These are phyloP conservation scores for Antheraea assamensis DNA, from an alignment of 2,888 invertebrate genomes.

Conservation along the genomic window DNA sequence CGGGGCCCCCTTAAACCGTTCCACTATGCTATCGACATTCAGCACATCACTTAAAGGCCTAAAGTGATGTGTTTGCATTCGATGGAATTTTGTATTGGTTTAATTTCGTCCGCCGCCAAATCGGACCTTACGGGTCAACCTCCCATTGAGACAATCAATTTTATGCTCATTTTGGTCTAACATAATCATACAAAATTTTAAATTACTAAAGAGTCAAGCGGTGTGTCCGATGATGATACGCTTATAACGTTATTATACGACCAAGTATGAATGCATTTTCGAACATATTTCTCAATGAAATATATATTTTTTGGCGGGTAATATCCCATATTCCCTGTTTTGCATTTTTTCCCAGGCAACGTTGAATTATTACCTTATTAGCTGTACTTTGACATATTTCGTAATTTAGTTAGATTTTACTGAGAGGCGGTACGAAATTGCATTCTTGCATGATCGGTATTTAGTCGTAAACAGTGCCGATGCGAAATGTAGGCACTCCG, in stretches of 20 bases:
- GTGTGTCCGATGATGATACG: conserved; percentile 77
- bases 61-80: conserved; percentile 73
- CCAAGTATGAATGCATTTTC: conserved; percentile 47
- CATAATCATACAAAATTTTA: conserved; percentile 5
- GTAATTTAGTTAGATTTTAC: not conserved
- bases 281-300: not conserved
- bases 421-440: conserved; percentile 24
- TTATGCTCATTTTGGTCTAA: conserved; percentile 45
- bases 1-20: conserved; percentile 69
- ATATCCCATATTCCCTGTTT: not conserved
- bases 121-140: conserved; percentile 66
- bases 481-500: conserved; percentile 57
- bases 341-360: not conserved
- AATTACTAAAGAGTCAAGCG: conserved; percentile 58
- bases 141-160: conserved; percentile 48
- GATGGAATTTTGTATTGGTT: conserved; percentile 64
- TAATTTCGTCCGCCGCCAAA: conserved; percentile 67
- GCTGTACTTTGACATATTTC: not conserved
- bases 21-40: conserved; percentile 67
- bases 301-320: not conserved
- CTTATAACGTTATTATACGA: conserved; percentile 50
- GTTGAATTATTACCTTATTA: not conserved
- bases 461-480: conserved; percentile 64
- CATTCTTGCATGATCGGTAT: conserved; percentile 56
- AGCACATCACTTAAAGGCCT: conserved; percentile 77